Evolutionary conservation across 2,797 vertebrate species (phyloP), one percentile per base, ranked within the genome.

Genomic region (Anguilla anguilla): DNA sequence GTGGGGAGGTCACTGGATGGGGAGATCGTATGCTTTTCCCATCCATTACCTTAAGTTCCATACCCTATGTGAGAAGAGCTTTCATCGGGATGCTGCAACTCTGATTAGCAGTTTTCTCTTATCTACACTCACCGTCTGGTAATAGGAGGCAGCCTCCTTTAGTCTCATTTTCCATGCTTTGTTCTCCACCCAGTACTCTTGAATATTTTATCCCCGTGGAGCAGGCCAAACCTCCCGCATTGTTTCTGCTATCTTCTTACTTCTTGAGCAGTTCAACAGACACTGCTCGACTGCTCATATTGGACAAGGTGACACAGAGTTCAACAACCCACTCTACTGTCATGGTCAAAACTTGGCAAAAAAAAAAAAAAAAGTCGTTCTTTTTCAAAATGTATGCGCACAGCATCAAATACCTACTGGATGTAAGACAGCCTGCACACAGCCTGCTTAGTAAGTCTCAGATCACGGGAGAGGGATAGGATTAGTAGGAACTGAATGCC

Each of bases 151-250:
- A 2, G 19, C 88, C 61, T 74, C 83, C 49, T 84, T 67, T 89
- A 86, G 74, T 61, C 86, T 86, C 85, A 53, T 87, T 84, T 88
- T 86, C 90, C 88, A 87, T 46, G 0, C 85, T 89, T 86, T 49
- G 84, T 91, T 89, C 83, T 89, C 49, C 53, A 84, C 81, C 85
- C 64, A 85, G 74, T 39, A 49, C 88, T 88, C 85, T 74, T 96
- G 86, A 94, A 95, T 95, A 94, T 93, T 94, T 95, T 83, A 94
- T 93, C 89, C 85, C 85, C 31, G 49, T 10, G 86, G 92, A 87
- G 64, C 72, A 87, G 92, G 88, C 92, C 87, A 59, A 90, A 90
- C 92, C 90, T 93, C 93, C 35, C 5, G 3, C 85, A 87, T 72
- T 11, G 87, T 91, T 92, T 91, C 92, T 89, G 89, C 86, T 90